Conservation (phyloP, 2,888 invertebrate genomes). For the Ophraella communa region DNA sequence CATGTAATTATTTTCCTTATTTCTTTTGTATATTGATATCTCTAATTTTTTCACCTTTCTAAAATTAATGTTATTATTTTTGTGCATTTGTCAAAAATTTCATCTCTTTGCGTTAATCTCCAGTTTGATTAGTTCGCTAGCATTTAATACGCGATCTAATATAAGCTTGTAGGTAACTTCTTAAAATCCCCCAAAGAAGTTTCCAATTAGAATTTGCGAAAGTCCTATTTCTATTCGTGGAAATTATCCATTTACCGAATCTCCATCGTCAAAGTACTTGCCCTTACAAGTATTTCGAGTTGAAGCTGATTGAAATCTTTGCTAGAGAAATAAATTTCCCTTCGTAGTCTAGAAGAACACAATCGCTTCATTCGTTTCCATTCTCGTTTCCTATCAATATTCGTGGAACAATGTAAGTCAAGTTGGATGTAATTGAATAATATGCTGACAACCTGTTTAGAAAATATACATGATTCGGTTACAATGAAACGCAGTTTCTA, state of each 20-base stretch:
- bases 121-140: too few species aligned
- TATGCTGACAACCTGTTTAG: neutral
- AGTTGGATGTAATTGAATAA: neutral
- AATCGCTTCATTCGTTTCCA: neutral
- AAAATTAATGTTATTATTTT: too few species aligned
- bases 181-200: too few species aligned
- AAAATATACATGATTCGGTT: neutral
- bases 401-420: neutral
- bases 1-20: too few species aligned
- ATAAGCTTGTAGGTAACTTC: too few species aligned
- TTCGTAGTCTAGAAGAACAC: neutral
- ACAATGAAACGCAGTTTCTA: too few species aligned
- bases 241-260: neutral
- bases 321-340: neutral
- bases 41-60: too few species aligned
- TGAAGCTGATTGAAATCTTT: neutral
- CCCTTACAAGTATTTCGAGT: neutral
- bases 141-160: too few species aligned
- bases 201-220: too few species aligned
- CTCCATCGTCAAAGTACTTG: neutral
- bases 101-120: too few species aligned
- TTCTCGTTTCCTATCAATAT: neutral
- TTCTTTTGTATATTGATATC: too few species aligned
- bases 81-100: too few species aligned
- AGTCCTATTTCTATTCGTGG: neutral